Percentiles rank a stretch among this genome's conserved stretches.
These are phyloP conservation scores for Microctenopoma steveboyesi DNA, from an alignment of 2,797 vertebrate species.

Conservation along the genomic window DNA sequence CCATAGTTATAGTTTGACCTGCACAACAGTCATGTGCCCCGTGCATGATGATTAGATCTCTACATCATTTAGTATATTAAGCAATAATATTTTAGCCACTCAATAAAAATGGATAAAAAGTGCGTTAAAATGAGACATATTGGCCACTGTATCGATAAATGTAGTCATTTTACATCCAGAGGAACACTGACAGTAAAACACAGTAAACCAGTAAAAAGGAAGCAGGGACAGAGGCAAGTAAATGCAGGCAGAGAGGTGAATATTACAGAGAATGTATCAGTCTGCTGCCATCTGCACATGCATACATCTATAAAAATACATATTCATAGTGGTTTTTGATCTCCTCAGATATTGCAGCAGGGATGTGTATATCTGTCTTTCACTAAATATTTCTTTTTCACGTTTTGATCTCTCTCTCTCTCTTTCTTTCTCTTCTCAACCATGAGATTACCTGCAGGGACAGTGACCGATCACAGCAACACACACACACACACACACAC, in stretches of 20 bases:
- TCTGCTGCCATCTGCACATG: conserved; percentile 14
- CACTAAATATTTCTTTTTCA: conserved; percentile 34
- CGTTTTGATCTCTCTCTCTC: conserved; percentile 23
- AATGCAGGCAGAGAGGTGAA: conserved; percentile 4
- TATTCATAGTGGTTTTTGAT: conserved; percentile 51
- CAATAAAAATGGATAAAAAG: not conserved
- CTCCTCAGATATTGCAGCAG: conserved; percentile 32
- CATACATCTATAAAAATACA: conserved; percentile 28
- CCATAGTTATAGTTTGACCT: not conserved
- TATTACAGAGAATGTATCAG: not conserved
- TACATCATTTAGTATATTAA: not conserved
- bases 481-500: conserved; percentile 17
- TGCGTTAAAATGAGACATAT: conserved; percentile 10
- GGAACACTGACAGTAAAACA: conserved; percentile 4
- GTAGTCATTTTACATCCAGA: not conserved
- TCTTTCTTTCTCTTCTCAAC: conserved; percentile 64
- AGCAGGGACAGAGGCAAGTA: conserved; percentile 1
- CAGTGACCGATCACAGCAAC: conserved; percentile 54
- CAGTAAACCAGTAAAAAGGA: not conserved
- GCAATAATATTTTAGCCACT: not conserved
- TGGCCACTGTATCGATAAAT: not conserved
- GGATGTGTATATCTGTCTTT: conserved; percentile 43
- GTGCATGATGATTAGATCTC: not conserved
- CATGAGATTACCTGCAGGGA: conserved; percentile 74
- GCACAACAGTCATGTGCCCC: not conserved